phyloP scores from a whole-genome alignment of 23 tunicate species.

The Styela clava region DNA sequence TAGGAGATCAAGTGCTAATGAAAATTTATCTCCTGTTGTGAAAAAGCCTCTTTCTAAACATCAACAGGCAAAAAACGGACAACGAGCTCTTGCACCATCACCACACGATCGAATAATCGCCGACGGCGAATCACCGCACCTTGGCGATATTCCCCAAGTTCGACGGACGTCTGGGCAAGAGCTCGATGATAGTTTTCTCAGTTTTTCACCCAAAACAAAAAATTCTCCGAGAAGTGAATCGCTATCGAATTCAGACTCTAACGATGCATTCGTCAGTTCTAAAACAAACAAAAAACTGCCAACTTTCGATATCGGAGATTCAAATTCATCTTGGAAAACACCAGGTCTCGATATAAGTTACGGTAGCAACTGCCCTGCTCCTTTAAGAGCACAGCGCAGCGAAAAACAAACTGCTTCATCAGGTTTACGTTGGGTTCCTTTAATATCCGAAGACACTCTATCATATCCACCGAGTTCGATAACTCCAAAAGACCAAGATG shows the following conservation, averaged over 20 bases:
- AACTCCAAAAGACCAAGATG: slow-evolving; percentile 42
- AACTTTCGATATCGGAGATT: neutral
- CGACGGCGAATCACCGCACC: neutral
- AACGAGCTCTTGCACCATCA: slow-evolving; percentile 86
- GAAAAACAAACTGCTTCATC: neutral
- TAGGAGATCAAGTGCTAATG: neutral
- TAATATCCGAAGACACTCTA: neutral
- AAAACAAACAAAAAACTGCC: neutral
- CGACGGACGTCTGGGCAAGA: slow-evolving; percentile 48
- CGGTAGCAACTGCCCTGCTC: slow-evolving; percentile 12
- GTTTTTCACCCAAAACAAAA: neutral
- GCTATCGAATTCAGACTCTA: slow-evolving; percentile 1
- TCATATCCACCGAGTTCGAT: neutral
- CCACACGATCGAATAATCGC: slow-evolving; percentile 32
- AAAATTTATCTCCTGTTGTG: neutral
- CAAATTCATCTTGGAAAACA: neutral
- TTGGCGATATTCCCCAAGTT: neutral
- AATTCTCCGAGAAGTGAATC: neutral
- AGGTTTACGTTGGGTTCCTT: slow-evolving; percentile 13
- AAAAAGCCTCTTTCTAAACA: neutral
- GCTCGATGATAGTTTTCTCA: slow-evolving; percentile 30
- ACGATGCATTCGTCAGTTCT: neutral
- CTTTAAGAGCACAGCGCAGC: neutral
- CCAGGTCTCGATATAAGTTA: slow-evolving; percentile 20
- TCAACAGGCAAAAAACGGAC: slow-evolving; percentile 65